These are phyloP conservation scores for Cepaea nemoralis DNA, from an alignment of 1,140 invertebrate species.

Conservation along the genomic window DNA sequence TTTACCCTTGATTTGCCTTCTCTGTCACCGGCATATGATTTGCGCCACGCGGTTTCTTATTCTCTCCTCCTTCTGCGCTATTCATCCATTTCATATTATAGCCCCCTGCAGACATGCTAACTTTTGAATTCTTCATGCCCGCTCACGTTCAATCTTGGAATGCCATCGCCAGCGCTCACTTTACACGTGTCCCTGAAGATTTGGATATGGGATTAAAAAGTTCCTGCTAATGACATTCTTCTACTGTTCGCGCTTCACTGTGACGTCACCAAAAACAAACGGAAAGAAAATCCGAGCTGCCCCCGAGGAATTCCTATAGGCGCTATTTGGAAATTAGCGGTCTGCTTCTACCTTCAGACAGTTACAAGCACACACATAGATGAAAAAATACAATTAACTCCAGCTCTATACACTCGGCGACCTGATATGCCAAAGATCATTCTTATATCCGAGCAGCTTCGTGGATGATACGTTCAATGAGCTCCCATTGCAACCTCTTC, in stretches of 20 bases:
- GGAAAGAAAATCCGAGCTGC: slow-evolving; percentile 24
- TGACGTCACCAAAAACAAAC: slow-evolving; percentile 38
- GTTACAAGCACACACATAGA: background rate
- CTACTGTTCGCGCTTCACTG: background rate
- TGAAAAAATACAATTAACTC: slow-evolving; percentile 14
- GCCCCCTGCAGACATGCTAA: slow-evolving; percentile 9
- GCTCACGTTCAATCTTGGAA: slow-evolving; percentile 23
- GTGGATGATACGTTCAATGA: background rate
- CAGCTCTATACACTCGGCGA: background rate
- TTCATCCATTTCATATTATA: background rate
- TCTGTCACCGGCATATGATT: background rate
- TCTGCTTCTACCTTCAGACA: background rate
- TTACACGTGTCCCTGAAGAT: slow-evolving; percentile 18
- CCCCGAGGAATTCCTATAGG: background rate
- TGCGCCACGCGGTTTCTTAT: background rate
- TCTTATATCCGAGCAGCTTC: background rate
- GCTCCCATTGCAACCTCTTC: background rate
- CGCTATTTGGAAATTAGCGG: slow-evolving; percentile 15
- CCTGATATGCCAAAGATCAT: background rate
- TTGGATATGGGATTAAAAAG: slow-evolving; percentile 35
- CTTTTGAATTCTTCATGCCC: slow-evolving; percentile 9
- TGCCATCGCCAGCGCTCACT: slow-evolving; percentile 22
- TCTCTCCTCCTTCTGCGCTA: background rate
- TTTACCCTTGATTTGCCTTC: background rate
- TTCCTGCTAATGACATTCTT: slow-evolving; percentile 35